phyloP scores from a whole-genome alignment of 2,113 vertebrate genomes.

The Cynopterus brachyotis region DNA sequence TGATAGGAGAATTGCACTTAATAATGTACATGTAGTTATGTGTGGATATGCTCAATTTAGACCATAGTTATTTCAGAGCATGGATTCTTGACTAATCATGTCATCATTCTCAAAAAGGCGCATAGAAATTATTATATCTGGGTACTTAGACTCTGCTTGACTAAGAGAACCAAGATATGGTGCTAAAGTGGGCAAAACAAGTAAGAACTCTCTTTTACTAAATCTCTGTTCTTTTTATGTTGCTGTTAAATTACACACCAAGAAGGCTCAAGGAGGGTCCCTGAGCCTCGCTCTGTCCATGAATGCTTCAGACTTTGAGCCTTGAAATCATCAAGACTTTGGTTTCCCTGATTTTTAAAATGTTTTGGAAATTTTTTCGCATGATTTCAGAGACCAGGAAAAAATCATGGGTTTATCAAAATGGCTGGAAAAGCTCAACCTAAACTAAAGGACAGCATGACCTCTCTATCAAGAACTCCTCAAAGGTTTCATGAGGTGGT shows the following conservation, averaged over 20 bases:
- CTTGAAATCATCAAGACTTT: background rate
- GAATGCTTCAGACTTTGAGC: background rate
- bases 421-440: background rate
- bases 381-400: background rate
- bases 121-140: background rate
- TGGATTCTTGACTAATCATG: background rate
- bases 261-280: background rate
- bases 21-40: background rate
- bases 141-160: background rate
- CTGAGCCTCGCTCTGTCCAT: background rate
- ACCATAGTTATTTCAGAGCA: background rate
- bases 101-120: background rate
- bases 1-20: background rate
- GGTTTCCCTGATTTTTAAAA: slow-evolving; percentile 13
- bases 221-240: background rate
- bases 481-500: background rate
- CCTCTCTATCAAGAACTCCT: background rate
- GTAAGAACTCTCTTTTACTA: background rate
- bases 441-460: background rate
- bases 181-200: background rate
- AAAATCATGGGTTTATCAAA: background rate
- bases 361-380: background rate
- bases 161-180: background rate
- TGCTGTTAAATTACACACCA: background rate
- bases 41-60: background rate